Base-by-base conservation (phyloP, 2,113 vertebrate species). In the Nothoprocta pentlandii region DNA sequence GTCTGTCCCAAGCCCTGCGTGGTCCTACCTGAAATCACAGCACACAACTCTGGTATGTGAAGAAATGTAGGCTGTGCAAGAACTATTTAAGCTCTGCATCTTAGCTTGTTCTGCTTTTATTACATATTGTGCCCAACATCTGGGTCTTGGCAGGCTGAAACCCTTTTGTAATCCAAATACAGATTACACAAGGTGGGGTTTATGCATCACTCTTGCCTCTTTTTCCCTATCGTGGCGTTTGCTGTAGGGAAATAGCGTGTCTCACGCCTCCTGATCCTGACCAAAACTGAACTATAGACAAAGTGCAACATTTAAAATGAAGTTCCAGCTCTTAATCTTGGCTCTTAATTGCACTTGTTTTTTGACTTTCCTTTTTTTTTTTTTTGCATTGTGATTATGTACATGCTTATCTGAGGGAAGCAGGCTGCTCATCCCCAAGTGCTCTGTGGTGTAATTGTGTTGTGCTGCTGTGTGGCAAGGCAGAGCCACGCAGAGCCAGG, bases 371-470 rank as follows among this genome's bases (percentile, higher is more conserved):
- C n/a, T n/a, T 58, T 70, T 44, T 92, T 93, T 68, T 19, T 42
- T 80, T 64, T 47, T 30, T 44, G 0, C 17, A 61, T 41, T 9
- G 3, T 53, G 61, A 94, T 54, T 90, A 47, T 5, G 14, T 69
- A 92, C 34, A 61, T 42, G 78, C 23, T 97, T 97, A 95, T 97
- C 94, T 95, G 70, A 70, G 76, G 80, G 46, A 94, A 81, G 76
- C 94, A 97, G 92, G 51, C 73, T 93, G 86, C 86, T 90, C 59
- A 70, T 87, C 95, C 85, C 91, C 71, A 94, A 74, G 74, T 15
- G 5, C 56, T 89, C 93, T 41, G 59, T n/a, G 39, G 51, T 64
- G 56, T 67, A 84, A 80, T 93, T 96, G 89, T 92, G 62, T 68
- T 61, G 66, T 54, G n/a, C 30, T 2, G 1, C 32, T 46, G n/a